These are phyloP conservation scores for Tretioscincus oriximinensis DNA, from an alignment of 2,113 vertebrate species.

Conservation along the genomic window DNA sequence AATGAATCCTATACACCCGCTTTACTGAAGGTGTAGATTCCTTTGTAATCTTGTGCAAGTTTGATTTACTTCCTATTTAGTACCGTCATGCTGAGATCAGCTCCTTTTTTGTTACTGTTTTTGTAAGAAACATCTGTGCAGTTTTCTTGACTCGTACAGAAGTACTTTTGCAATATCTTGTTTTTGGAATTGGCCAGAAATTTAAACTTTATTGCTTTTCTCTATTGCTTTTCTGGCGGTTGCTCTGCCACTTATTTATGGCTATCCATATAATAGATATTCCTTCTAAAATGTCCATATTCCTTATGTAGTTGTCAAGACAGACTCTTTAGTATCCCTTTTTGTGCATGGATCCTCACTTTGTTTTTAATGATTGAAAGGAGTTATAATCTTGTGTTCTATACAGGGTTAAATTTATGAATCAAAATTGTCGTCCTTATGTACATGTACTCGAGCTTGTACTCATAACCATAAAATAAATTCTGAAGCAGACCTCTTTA, in stretches of 20 bases:
- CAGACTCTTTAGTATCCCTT: neutral
- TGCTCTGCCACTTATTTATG: no score
- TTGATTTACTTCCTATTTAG: neutral
- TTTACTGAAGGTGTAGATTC: neutral
- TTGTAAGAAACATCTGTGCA: no score
- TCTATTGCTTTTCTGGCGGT: no score
- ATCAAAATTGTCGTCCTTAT: neutral
- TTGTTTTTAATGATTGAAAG: neutral
- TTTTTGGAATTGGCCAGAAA: no score
- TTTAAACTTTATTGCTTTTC: no score
- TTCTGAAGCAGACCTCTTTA: conserved; percentile 11
- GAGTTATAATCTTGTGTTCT: neutral
- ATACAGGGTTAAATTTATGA: neutral
- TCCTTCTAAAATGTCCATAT: neutral
- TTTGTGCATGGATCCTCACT: neutral
- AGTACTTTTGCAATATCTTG: no score
- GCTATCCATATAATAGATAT: no score
- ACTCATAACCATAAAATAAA: conserved; percentile 48
- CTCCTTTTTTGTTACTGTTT: no score
- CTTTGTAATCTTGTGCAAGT: no score
- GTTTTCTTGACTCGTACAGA: no score
- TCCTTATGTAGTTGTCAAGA: no score
- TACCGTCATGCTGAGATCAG: no score
- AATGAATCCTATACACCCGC: neutral
- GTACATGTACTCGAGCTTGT: neutral